Percentiles rank a stretch among this genome's conserved stretches.
phyloP scores from a whole-genome alignment of 92 coral and sea anemone species.

The Zoanthus solanderi region DNA sequence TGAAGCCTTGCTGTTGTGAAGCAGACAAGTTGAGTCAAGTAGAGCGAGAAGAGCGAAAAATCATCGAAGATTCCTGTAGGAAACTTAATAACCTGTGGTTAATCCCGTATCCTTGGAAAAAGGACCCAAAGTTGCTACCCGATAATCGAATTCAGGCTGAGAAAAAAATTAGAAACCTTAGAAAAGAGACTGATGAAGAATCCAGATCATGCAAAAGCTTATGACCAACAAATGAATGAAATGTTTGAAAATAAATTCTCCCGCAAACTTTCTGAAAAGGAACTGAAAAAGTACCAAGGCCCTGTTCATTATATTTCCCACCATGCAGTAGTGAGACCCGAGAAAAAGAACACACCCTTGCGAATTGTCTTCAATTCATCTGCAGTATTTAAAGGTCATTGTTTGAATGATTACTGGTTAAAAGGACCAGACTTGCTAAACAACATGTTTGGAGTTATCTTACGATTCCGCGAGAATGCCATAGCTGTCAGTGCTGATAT shows the following conservation, averaged over 20 bases:
- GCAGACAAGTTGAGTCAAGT: slow-evolving; percentile 58
- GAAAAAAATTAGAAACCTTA: slow-evolving; percentile 58
- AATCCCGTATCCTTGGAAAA: slow-evolving; percentile 70
- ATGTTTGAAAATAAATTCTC: too few species aligned
- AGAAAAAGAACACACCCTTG: too few species aligned
- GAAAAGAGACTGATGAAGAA: slow-evolving; percentile 58
- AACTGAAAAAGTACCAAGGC: too few species aligned
- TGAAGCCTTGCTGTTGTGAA: slow-evolving; percentile 43
- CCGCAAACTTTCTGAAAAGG: too few species aligned
- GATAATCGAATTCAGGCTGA: slow-evolving; percentile 61
- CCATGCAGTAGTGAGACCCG: too few species aligned
- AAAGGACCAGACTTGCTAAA: neutral
- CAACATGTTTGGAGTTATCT: slow-evolving; percentile 61
- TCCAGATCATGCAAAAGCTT: slow-evolving; percentile 59
- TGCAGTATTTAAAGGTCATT: too few species aligned
- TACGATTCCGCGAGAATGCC: slow-evolving; percentile 69
- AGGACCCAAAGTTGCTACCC: slow-evolving; percentile 50
- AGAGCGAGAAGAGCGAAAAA: slow-evolving; percentile 63
- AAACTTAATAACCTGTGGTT: slow-evolving; percentile 51
- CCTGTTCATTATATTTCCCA: too few species aligned
- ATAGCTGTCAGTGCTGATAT: slow-evolving; percentile 64
- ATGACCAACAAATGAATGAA: slow-evolving; percentile 42
- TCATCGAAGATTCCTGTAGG: slow-evolving; percentile 62
- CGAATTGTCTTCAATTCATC: neutral
- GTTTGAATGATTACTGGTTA: slow-evolving; percentile 21